Evolutionary conservation across 2,113 vertebrate species (phyloP), one percentile per base, ranked within the genome.

Genomic region (Epinephelus fuscoguttatus): DNA sequence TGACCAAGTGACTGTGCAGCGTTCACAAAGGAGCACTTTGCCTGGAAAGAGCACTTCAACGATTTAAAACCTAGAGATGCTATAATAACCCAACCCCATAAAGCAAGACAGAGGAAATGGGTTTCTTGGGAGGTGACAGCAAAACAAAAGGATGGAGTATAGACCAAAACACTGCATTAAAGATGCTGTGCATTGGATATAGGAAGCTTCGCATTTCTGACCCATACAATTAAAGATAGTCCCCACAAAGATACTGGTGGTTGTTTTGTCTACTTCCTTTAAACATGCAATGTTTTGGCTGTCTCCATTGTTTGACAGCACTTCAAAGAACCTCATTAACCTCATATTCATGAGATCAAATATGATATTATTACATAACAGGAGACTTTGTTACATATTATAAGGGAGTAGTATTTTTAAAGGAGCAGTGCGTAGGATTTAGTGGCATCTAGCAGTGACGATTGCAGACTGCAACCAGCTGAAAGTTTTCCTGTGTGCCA

Each of bases 41-140:
- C 45, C 80, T 67, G 62, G 53, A 85, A 72, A 75, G 59, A 72
- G 75, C 70, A 84, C 60, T 72, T 76, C 49, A 40, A 57, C 40
- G 11, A 76, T 82, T 79, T 72, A 49, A 71, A 84, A 77, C 23
- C 12, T 6, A 50, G 47, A 64, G 57, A 70, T 49, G 37, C 23
- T 15, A 23, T 60, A 81, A 87, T 47, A 78, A 62, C 4, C 8
- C 12, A 64, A 88, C 76, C 18, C 21, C 37, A 62, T 53, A 17
- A 75, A 64, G 60, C 15, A 63, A 60, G 18, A 6, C 17, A 75
- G 6, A 66, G 17, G 72, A 64, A 70, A 73, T 30, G 11, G 14
- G 50, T 63, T 88, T 90, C 59, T 73, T 47, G 25, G 50, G 50
- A 50, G 30, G 55, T 49, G 70, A 40, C 5, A 19, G 52, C 56